These are phyloP conservation scores for Halocynthia aurantium DNA, from an alignment of 23 tunicate species.

Conservation along the genomic window DNA sequence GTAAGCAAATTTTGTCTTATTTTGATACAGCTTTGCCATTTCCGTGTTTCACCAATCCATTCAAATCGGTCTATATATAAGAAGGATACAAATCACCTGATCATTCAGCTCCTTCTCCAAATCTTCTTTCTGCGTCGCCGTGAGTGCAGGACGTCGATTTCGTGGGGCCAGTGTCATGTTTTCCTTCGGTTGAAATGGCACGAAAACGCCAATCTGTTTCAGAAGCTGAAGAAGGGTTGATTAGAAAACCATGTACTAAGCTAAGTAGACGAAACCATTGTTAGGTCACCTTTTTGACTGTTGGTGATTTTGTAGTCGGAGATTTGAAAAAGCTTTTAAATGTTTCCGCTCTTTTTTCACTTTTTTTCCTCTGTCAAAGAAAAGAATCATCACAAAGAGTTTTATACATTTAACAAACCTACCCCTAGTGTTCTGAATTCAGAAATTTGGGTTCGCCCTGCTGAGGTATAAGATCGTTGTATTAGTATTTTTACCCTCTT, in stretches of 20 bases:
- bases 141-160: constrained; percentile 17
- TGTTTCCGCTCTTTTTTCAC: constrained; percentile 53
- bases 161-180: constrained; percentile 56
- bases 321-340: constrained; percentile 69
- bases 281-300: constrained; percentile 23
- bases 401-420: not conserved
- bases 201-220: constrained; percentile 44
- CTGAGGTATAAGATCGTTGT: too few relatives aligned
- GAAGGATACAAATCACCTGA: constrained; percentile 24
- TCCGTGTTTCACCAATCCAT: constrained; percentile 19
- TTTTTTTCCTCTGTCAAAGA: constrained; percentile 28
- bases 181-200: constrained; percentile 66
- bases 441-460: too few relatives aligned
- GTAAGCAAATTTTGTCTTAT: not conserved
- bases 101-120: constrained; percentile 15
- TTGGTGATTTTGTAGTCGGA: constrained; percentile 16
- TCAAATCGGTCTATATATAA: constrained; percentile 40
- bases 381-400: not conserved
- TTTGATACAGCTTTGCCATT: constrained; percentile 1
- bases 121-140: not conserved
- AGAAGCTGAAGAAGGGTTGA: constrained; percentile 16
- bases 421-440: too few relatives aligned
- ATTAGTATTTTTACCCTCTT: too few relatives aligned
- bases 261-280: not conserved
- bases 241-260: not conserved